phyloP scores from a whole-genome alignment of 2,888 invertebrate species.

The Amorpha juglandis region DNA sequence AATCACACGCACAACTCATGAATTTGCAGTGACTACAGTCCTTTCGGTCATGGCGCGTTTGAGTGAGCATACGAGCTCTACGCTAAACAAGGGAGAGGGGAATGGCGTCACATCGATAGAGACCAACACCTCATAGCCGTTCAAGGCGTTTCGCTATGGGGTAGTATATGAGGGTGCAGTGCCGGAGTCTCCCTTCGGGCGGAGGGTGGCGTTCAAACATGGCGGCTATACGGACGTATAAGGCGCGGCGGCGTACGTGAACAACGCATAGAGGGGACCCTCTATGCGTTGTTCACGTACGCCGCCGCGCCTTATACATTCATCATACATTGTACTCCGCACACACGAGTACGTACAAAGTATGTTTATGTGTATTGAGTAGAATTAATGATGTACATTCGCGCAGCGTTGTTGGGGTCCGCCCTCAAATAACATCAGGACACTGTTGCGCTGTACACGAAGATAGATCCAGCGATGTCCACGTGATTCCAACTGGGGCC shows the following conservation, averaged over 20 bases:
- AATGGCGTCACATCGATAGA: too few relatives aligned
- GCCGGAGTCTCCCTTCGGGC: not conserved
- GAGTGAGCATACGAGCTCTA: too few relatives aligned
- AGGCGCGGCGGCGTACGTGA: not conserved
- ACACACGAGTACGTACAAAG: not conserved
- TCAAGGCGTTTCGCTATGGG: not conserved
- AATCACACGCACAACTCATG: too few relatives aligned
- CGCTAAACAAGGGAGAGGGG: too few relatives aligned
- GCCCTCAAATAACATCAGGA: not conserved
- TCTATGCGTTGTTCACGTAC: not conserved
- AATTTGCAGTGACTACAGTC: too few relatives aligned
- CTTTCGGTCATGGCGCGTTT: too few relatives aligned
- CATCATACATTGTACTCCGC: not conserved
- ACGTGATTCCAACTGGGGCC: not conserved
- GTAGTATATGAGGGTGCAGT: not conserved
- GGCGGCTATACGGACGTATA: not conserved
- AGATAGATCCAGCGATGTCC: not conserved
- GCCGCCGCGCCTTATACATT: not conserved
- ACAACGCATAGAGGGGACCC: not conserved
- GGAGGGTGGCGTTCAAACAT: not conserved
- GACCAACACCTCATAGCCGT: too few relatives aligned
- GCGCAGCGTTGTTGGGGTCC: not conserved
- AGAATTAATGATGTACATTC: not conserved
- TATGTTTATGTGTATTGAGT: not conserved
- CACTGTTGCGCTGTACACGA: too few relatives aligned